Evolutionary conservation across 2,113 vertebrate genomes (phyloP).

Genomic region (Mobula birostris): DNA sequence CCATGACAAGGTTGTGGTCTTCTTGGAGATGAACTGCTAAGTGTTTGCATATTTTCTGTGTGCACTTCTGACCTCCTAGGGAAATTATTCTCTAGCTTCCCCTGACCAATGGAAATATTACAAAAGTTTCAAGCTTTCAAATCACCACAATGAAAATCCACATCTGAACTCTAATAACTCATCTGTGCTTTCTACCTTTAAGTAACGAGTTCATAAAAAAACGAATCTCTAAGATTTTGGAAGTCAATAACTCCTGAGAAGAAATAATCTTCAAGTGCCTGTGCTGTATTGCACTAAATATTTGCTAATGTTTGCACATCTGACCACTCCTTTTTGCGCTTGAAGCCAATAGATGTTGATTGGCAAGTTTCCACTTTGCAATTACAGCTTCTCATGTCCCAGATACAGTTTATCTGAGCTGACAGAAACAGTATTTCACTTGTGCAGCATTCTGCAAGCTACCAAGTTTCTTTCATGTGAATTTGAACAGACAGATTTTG

Average conservation of each 20-base stretch:
- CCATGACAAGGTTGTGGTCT: too few species aligned
- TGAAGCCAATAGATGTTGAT: not conserved
- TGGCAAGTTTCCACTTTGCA: not conserved
- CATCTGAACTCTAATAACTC: not conserved
- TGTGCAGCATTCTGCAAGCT: not conserved
- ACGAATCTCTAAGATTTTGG: not conserved
- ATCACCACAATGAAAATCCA: not conserved
- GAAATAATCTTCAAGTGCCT: not conserved
- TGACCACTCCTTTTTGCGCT: not conserved
- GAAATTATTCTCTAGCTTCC: not conserved
- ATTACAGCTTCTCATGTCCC: not conserved
- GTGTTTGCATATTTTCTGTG: too few species aligned
- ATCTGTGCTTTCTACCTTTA: not conserved
- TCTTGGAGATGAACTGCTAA: too few species aligned
- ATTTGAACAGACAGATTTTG: not conserved
- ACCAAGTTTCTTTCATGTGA: not conserved
- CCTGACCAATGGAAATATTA: not conserved
- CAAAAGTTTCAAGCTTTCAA: not conserved
- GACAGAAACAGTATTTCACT: not conserved
- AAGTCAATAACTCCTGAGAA: not conserved
- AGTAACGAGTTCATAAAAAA: not conserved
- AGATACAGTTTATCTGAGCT: not conserved
- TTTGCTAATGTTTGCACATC: not conserved
- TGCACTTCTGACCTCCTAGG: not conserved
- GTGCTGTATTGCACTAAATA: not conserved